Conservation (phyloP, 2,113 vertebrate genomes). For the Pao palembangensis region DNA sequence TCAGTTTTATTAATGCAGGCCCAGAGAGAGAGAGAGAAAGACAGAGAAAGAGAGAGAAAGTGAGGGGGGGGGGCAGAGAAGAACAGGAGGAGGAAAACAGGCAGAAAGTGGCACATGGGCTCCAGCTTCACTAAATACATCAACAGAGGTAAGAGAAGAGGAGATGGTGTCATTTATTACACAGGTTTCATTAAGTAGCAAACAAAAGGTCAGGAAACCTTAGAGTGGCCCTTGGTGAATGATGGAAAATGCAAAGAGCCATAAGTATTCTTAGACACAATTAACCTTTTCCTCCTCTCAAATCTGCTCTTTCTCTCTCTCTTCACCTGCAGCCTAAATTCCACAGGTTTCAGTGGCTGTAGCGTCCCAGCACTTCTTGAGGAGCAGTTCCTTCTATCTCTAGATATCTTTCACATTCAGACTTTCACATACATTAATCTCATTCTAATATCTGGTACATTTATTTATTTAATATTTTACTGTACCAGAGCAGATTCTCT, state of each 20-base stretch:
- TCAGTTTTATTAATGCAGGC: slow-evolving; percentile 66
- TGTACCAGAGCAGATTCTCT: too few species aligned
- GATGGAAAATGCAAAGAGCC: slow-evolving; percentile 68
- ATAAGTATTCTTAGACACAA: slow-evolving; percentile 74
- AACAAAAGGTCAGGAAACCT: slow-evolving; percentile 72
- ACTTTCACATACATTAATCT: too few species aligned
- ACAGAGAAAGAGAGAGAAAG: slow-evolving; percentile 10
- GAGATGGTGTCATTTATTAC: slow-evolving; percentile 66
- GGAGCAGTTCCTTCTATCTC: slow-evolving; percentile 12
- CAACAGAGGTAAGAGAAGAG: slow-evolving; percentile 28
- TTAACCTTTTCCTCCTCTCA: slow-evolving; percentile 68
- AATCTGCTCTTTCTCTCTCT: slow-evolving; percentile 12
- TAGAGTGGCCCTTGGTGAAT: slow-evolving; percentile 48
- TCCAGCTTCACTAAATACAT: slow-evolving; percentile 52
- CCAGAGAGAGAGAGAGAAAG: slow-evolving; percentile 30
- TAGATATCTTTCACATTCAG: background rate
- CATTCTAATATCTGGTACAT: too few species aligned
- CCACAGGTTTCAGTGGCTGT: slow-evolving; percentile 19
- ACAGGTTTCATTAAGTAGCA: slow-evolving; percentile 62
- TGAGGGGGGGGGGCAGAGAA: background rate
- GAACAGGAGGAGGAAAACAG: slow-evolving; percentile 27
- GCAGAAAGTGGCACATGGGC: slow-evolving; percentile 41
- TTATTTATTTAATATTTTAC: too few species aligned
- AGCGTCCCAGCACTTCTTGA: slow-evolving; percentile 36
- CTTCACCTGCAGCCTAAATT: slow-evolving; percentile 6